Evolutionary conservation across 2,888 invertebrate genomes (phyloP), one percentile per base, ranked within the genome.

Genomic region (Limenitis arthemis): DNA sequence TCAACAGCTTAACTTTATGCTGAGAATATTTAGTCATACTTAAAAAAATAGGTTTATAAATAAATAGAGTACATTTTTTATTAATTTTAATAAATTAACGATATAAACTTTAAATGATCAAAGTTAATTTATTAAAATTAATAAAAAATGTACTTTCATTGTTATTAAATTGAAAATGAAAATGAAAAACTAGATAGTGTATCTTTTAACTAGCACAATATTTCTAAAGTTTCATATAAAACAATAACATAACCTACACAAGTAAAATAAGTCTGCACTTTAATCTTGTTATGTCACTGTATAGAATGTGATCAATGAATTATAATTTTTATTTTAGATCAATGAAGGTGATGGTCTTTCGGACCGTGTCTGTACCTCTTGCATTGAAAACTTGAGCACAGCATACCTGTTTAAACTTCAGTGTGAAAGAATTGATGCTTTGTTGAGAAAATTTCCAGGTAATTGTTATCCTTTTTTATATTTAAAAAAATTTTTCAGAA

Each of bases 361-460:
- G 11, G 83, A 84, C 50, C 72, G 83, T 46, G 86, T 86, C 7
- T 86, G 86, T 57, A 74, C 79, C 12, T 70, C 82, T 38, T 86
- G 86, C 58, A 83, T 85, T 55, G 86, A 86, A 61, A 80, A 82
- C 58, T 66, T 86, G 51, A 86, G 86, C 55, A 79, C 84, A 28
- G 83, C 86, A 11, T 86, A 79, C 62, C 71, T 86, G 55, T 86
- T 86, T 55, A 85, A 85, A 59, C 73, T 77, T 39, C 86, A 85
- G 62, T 84, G 84, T 66, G 86, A 85, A 67, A 71, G 78, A 61
- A 81, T 82, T 53, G 75, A 84, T 59, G 62, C 60, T 9, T 59
- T 84, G 40, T 63, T 85, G 8, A 67, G 73, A 51, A 75, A 77
- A 59, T 69, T 71, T 54, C 77, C 80, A 66, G 83, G 85, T 84